phyloP scores from a whole-genome alignment of 2,888 invertebrate species.

The Tortricodes alternella region DNA sequence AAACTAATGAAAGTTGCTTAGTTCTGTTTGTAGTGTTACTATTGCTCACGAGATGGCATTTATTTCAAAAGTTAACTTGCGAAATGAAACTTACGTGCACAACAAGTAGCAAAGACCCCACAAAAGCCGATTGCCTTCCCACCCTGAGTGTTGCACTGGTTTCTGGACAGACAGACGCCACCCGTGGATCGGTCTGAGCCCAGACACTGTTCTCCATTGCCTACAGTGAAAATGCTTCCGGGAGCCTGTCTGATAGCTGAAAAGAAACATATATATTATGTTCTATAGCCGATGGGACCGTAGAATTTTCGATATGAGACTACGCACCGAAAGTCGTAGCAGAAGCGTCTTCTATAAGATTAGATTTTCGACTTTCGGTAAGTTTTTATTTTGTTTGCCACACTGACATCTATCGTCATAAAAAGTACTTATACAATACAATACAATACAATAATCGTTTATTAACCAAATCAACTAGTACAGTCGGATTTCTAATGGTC shows the following conservation, averaged over 20 bases:
- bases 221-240: slow-evolving; percentile 64
- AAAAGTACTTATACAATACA: too few relatives aligned
- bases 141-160: slow-evolving; percentile 79
- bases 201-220: slow-evolving; percentile 70
- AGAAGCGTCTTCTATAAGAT: too few relatives aligned
- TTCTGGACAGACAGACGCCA: slow-evolving; percentile 77
- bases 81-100: slow-evolving; percentile 72
- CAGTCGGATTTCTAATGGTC: too few relatives aligned
- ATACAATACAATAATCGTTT: too few relatives aligned
- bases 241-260: slow-evolving; percentile 61
- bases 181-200: slow-evolving; percentile 65
- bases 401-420: too few relatives aligned
- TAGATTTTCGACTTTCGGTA: too few relatives aligned
- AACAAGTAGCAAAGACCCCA: slow-evolving; percentile 77
- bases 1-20: not conserved
- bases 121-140: slow-evolving; percentile 79
- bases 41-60: slow-evolving; percentile 32
- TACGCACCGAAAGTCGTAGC: too few relatives aligned
- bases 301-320: too few relatives aligned
- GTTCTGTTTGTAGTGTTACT: not conserved
- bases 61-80: too few relatives aligned
- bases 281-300: too few relatives aligned
- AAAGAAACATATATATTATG: not conserved
- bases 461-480: too few relatives aligned
- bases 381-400: too few relatives aligned